Conservation (phyloP, 1,140 invertebrate species). For the Bombus huntii region DNA sequence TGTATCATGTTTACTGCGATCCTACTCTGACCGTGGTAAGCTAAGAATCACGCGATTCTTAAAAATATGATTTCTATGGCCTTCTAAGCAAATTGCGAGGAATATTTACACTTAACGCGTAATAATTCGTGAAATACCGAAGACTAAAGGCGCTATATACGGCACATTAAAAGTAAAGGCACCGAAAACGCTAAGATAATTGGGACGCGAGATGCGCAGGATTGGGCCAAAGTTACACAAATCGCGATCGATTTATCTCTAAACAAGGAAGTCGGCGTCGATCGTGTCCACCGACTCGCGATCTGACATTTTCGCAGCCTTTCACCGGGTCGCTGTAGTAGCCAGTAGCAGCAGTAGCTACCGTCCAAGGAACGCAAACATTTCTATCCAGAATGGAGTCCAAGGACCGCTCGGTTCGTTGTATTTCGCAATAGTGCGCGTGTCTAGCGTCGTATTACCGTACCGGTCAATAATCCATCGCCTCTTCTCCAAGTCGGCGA, state of each 20-base stretch:
- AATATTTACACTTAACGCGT: too few relatives aligned
- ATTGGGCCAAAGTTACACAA: background rate
- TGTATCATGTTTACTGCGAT: too few relatives aligned
- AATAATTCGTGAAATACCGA: too few relatives aligned
- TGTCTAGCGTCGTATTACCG: constrained; percentile 52
- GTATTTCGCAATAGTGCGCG: constrained; percentile 56
- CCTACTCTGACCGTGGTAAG: too few relatives aligned
- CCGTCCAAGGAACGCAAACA: constrained; percentile 43
- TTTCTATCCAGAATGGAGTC: constrained; percentile 61
- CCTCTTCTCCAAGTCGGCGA: constrained; percentile 23
- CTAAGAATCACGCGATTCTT: too few relatives aligned
- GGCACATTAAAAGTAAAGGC: accelerated
- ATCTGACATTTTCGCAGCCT: constrained; percentile 65
- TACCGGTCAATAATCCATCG: constrained; percentile 61
- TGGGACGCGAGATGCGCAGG: background rate
- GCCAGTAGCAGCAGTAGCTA: constrained; percentile 8
- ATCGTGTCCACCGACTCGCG: constrained; percentile 21
- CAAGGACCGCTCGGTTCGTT: constrained; percentile 59
- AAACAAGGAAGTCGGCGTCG: constrained; percentile 58
- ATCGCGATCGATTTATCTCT: constrained; percentile 19
- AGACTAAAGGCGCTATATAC: too few relatives aligned
- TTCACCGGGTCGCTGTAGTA: constrained; percentile 51
- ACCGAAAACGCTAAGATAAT: background rate
- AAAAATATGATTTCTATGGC: too few relatives aligned
- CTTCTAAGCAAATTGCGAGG: too few relatives aligned